Base-by-base conservation (phyloP, 2,797 vertebrate species). In the Anguilla marmorata region DNA sequence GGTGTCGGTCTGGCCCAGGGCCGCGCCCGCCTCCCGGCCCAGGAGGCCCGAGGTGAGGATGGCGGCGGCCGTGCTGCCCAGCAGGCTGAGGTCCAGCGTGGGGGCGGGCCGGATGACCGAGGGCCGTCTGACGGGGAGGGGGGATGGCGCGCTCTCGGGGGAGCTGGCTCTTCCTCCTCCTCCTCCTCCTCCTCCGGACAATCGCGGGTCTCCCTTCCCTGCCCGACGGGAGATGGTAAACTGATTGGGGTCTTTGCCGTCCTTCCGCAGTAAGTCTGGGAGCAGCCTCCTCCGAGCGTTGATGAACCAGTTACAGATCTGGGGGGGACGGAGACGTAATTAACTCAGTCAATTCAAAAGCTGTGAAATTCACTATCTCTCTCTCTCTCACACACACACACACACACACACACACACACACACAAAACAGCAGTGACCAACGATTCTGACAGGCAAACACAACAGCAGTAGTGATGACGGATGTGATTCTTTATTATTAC, bases 281-380 rank as follows among this genome's bases (percentile, higher is more conserved):
- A 99, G 97, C 86, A 99, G 96, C 72, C 99, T 96, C 21, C 99
- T 95, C 0, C 99, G 95, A 0, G 98, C 98, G 0, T 99, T 99
- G 93, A 99, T 99, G 93, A 99, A 99, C 99, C 99, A 99, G 94
- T 99, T 99, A 91, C 98, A 99, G 91, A 99, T 98, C 98, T 99
- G 92, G 89, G 90, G 2, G 54, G 19, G 83, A 2, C 72, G 48
- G 30, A 50, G 50, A 50, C 50, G 9, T 5, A 50, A 50, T 50
- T 9, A 50, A 9, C 4, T 50, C 50, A 50, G 50, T 50, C 87
- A 30, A 54, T 14, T 1, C 48, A 21, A 63, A 48, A n/a, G 0
- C 16, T 16, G n/a, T 33, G 5, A 80, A 24, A 84, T 48, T 1
- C 80, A 50, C 1, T 45, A 9, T 9, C 2, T 52, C 21, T n/a